Evolutionary conservation across 2,888 invertebrate genomes (phyloP).

Genomic region (Melanchra persicariae): DNA sequence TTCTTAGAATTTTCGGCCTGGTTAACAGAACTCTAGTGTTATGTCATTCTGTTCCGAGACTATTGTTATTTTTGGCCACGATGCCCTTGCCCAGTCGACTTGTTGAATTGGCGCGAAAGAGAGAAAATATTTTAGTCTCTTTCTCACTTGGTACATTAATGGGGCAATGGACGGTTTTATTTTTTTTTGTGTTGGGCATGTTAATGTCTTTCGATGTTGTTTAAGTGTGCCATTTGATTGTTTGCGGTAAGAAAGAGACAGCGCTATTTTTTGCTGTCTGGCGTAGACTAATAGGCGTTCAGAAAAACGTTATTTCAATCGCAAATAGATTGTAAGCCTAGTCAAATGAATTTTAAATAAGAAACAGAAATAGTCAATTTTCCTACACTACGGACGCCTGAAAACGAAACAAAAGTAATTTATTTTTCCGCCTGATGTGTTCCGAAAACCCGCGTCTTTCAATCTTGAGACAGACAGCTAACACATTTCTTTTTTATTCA

Average conservation of each 20-base stretch:
- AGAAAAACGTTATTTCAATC: not conserved
- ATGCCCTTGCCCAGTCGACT: slow-evolving; percentile 62
- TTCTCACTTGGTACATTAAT: slow-evolving; percentile 28
- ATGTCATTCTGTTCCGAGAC: slow-evolving; percentile 61
- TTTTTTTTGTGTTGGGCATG: slow-evolving; percentile 4
- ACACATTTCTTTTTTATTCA: slow-evolving; percentile 51
- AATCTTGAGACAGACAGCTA: slow-evolving; percentile 45
- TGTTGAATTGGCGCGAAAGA: slow-evolving; percentile 41
- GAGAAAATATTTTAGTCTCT: slow-evolving; percentile 49
- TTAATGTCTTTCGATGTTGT: not conserved
- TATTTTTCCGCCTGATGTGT: slow-evolving; percentile 44
- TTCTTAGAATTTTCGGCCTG: slow-evolving; percentile 54
- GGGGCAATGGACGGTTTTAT: not conserved
- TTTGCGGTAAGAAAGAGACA: not conserved
- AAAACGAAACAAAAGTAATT: slow-evolving; percentile 55
- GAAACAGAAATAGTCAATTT: not conserved
- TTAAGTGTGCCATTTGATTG: not conserved
- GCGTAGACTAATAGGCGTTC: not conserved
- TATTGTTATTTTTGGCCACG: slow-evolving; percentile 72
- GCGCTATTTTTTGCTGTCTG: not conserved
- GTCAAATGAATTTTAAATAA: not conserved
- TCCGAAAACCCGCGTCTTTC: slow-evolving; percentile 40
- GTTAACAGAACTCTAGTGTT: slow-evolving; percentile 47
- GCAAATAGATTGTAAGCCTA: not conserved
- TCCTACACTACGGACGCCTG: not conserved